Evolutionary conservation across 1,140 invertebrate species (phyloP), one percentile per base, ranked within the genome.

Genomic region (Vanessa tameamea): DNA sequence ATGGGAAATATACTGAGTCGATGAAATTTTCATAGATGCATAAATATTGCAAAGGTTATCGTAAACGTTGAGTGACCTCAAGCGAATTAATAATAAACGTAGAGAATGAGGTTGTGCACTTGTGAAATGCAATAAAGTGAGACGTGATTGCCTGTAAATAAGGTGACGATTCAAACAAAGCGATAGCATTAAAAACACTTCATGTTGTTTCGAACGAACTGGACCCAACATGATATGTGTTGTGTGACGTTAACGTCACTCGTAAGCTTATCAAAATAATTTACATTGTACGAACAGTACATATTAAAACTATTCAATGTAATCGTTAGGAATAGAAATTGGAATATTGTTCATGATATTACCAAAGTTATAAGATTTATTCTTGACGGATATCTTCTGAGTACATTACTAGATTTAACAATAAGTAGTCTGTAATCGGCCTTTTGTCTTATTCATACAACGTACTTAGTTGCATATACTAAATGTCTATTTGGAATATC

Each of bases 31-130:
- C 37, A 70, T 53, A 68, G 55, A 50, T 70, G 74, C 75, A 81
- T 78, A 83, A 80, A 79, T 77, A 69, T 23, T 68, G 64, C 68
- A 77, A 64, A 59, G 82, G 84, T 89, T 88, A 90, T 88, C 87
- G 59, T 20, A 50, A 70, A 65, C 64, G 64, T 73, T 64, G 64
- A 53, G 16, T 74, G 80, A 79, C 77, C 78, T 75, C 69, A 74
- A 64, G 69, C 67, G 20, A 74, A 61, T 61, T 61, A 61, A 75
- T 57, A 66, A 48, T 57, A 77, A 64, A 73, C 61, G 47, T 72
- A 73, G 71, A 63, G 72, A 73, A 82, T 77, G 76, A 73, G 82
- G 72, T 82, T 79, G 67, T 79, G 77, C 63, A 76, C 75, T 74
- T 72, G 68, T 71, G 73, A 74, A 82, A 82, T 70, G 70, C 55